Evolutionary conservation across 2,797 vertebrate species (phyloP).

Genomic region (Sebastes goodei): DNA sequence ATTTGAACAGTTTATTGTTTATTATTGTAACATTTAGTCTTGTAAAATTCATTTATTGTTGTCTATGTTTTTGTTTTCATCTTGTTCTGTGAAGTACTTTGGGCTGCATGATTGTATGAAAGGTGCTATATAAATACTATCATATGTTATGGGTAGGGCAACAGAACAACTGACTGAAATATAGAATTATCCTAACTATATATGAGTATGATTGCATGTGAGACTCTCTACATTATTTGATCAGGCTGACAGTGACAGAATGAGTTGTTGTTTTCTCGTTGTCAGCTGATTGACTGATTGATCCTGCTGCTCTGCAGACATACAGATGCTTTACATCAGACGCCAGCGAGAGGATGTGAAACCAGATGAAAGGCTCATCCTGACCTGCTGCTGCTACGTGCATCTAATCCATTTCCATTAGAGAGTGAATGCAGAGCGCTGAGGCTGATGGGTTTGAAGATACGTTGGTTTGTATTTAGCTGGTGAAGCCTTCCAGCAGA

Average conservation of each 20-base stretch:
- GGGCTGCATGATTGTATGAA: no score
- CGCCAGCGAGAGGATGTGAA: background rate
- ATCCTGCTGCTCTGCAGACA: background rate
- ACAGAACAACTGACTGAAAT: no score
- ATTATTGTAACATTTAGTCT: no score
- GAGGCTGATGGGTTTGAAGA: background rate
- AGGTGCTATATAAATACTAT: no score
- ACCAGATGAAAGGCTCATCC: background rate
- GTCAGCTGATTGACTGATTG: background rate
- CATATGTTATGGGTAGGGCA: no score
- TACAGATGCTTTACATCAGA: background rate
- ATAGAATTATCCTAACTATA: no score
- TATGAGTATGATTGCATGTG: no score
- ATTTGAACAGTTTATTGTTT: no score
- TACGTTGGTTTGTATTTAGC: background rate
- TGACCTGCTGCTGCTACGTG: background rate
- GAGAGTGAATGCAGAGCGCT: background rate
- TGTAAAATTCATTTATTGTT: no score
- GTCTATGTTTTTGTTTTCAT: no score
- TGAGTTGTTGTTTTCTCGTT: background rate
- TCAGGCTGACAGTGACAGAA: background rate
- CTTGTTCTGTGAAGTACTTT: no score
- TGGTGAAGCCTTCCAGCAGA: background rate
- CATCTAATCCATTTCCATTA: slow-evolving; percentile 21
- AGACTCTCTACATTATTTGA: background rate